Evolutionary conservation across 2,888 invertebrate species (phyloP).

Genomic region (Polymixis lichenea): DNA sequence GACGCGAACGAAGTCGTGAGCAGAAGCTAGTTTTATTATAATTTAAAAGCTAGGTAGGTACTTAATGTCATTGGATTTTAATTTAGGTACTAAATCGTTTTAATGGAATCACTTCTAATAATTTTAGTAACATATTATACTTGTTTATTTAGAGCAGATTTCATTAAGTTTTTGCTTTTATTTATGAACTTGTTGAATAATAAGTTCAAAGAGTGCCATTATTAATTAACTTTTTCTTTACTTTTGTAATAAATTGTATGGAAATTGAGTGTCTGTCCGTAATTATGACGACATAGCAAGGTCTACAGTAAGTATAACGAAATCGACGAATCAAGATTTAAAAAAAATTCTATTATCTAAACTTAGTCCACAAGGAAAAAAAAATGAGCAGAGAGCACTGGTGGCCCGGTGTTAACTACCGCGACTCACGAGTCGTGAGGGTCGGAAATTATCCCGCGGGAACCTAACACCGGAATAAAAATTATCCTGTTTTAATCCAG

Average conservation of each 20-base stretch:
- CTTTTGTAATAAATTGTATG: conserved; percentile 41
- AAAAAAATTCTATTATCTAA: too few relatives aligned
- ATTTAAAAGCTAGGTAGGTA: too few relatives aligned
- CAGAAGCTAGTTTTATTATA: too few relatives aligned
- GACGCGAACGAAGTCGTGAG: too few relatives aligned
- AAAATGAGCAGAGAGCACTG: background rate
- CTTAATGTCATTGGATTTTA: background rate
- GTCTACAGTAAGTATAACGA: conserved; percentile 15
- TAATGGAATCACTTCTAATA: background rate
- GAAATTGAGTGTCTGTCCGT: conserved; percentile 24
- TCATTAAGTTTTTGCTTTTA: background rate
- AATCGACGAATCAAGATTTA: background rate
- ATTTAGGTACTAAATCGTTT: background rate
- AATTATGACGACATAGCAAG: background rate
- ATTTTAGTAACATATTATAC: background rate
- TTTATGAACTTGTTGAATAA: background rate
- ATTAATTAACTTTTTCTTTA: conserved; percentile 5
- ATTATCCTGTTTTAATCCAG: too few relatives aligned
- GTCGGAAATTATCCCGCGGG: too few relatives aligned
- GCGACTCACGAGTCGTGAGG: too few relatives aligned
- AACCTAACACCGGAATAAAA: too few relatives aligned
- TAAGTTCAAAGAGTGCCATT: background rate
- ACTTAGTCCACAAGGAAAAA: background rate
- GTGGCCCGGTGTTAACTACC: too few relatives aligned
- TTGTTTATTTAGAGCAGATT: background rate